Evolutionary conservation across 2,797 vertebrate species (phyloP).

Genomic region (Myotis myotis): DNA sequence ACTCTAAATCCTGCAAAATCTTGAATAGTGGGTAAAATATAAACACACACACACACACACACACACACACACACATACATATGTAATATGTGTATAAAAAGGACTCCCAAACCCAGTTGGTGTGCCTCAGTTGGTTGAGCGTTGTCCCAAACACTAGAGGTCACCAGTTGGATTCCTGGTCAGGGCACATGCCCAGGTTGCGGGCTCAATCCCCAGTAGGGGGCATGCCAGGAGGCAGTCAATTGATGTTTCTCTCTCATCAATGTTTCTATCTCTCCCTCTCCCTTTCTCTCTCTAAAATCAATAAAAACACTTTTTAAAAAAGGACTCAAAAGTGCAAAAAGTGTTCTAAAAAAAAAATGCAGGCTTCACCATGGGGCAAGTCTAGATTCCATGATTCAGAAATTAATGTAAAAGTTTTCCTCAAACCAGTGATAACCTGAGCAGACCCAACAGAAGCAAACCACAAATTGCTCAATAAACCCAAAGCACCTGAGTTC

Average conservation of each 20-base stretch:
- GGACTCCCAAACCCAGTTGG: no score
- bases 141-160: no score
- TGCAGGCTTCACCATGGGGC: background rate
- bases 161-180: no score
- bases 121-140: no score
- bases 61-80: background rate
- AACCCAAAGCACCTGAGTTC: background rate
- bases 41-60: background rate
- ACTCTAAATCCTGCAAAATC: background rate
- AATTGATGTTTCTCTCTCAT: no score
- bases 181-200: no score
- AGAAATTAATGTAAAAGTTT: background rate
- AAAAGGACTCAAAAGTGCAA: background rate
- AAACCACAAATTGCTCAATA: background rate
- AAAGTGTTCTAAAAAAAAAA: background rate
- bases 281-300: no score
- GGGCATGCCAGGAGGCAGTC: no score
- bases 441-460: background rate
- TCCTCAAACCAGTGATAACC: background rate
- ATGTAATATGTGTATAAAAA: background rate
- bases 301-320: no score
- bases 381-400: background rate
- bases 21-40: background rate
- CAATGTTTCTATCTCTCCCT: no score
- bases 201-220: no score